Conservation (phyloP, 2,113 vertebrate genomes). For the Clarias magur region DNA sequence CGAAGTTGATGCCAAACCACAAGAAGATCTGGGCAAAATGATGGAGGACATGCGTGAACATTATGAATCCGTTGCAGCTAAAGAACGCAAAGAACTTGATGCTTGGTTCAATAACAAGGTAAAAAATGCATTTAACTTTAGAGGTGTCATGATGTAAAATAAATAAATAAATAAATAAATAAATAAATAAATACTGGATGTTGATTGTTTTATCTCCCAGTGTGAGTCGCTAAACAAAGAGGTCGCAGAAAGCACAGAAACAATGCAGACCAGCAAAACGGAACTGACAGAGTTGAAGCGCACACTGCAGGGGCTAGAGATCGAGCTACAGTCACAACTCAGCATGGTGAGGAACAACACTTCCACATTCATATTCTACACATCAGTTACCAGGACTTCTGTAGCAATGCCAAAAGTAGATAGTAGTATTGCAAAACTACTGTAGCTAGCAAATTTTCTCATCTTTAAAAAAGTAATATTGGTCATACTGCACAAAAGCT, state of each 20-base stretch:
- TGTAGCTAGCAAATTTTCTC: not conserved
- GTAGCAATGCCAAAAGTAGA: not conserved
- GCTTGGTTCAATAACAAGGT: slow-evolving; percentile 68
- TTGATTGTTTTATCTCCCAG: slow-evolving; percentile 57
- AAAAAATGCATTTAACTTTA: not conserved
- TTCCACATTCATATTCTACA: not conserved
- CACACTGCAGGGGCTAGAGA: slow-evolving; percentile 76
- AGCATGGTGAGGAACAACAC: slow-evolving; percentile 66
- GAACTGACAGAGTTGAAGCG: slow-evolving; percentile 75
- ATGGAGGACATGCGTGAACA: slow-evolving; percentile 70
- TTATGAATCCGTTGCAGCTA: slow-evolving; percentile 76
- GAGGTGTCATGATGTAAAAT: too few relatives aligned
- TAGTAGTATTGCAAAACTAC: not conserved
- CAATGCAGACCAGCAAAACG: slow-evolving; percentile 67
- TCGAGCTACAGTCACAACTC: slow-evolving; percentile 80
- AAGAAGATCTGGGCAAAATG: slow-evolving; percentile 59
- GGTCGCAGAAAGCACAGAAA: slow-evolving; percentile 68
- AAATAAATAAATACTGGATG: too few relatives aligned
- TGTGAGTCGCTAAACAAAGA: slow-evolving; percentile 75
- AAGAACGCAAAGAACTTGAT: slow-evolving; percentile 76
- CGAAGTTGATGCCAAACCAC: slow-evolving; percentile 68
- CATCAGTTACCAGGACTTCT: not conserved
- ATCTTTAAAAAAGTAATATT: not conserved
- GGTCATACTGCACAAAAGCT: not conserved
- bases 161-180: too few relatives aligned